Evolutionary conservation across 2,888 invertebrate genomes (phyloP), one percentile per base, ranked within the genome.

Genomic region (Abrostola tripartita): DNA sequence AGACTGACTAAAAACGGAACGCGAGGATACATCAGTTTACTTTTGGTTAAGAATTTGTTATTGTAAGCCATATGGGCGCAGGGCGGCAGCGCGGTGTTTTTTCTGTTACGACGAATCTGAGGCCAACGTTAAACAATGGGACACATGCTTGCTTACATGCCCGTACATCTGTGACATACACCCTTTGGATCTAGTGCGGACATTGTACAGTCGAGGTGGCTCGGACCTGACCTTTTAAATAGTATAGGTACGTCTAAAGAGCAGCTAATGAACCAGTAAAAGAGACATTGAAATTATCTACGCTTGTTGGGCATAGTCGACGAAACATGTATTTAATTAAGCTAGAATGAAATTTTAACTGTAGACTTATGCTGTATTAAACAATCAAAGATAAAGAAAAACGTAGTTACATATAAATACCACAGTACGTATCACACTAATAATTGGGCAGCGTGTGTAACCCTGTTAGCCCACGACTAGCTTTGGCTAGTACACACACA

Each of bases 1-100:
- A 58, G 58, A 65, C 72, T 68, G 58, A 79, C 78, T 84, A 85
- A 79, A 90, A 88, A 83, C 85, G 87, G 88, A 85, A 86, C 87
- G 82, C 84, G 82, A 86, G 87, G 88, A 89, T 91, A 89, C 90
- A 88, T 91, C 81, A 80, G 92, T 92, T 92, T 92, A 92, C 92
- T 91, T 92, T 92, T 87, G 92, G 92, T 92, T 91, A 92, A 92
- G 91, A 91, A 91, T 92, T 92, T 93, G 92, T 93, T 93, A 88
- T 92, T 92, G 87, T 91, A 88, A 92, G 90, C 92, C 93, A 93
- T 92, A 92, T 92, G 93, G 89, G 85, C 86, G 87, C 91, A 88
- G 90, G 84, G 85, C 88, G 88, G 88, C 79, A 65, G 79, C 76
- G 84, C 79, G 77, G 83, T 81, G 70, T 86, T 90, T 91, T 90